Conservation (phyloP, 2,888 invertebrate genomes). For the Biston stratarius region DNA sequence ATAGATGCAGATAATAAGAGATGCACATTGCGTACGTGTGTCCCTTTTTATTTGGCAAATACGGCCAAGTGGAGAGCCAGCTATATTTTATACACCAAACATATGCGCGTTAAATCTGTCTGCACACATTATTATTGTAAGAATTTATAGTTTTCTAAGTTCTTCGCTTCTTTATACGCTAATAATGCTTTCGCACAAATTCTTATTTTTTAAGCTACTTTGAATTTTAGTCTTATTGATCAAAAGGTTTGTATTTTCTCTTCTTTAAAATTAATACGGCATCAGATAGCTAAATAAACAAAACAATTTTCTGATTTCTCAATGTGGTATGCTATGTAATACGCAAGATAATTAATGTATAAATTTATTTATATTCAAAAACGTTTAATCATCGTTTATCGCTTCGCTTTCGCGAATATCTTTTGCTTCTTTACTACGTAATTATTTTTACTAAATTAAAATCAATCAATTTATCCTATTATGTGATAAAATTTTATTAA, state of each 20-base stretch:
- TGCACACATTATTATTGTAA: slow-evolving; percentile 1
- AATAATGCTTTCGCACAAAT: not conserved
- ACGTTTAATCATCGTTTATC: not conserved
- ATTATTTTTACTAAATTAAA: not conserved
- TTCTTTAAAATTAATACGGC: not conserved
- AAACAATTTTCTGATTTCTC: slow-evolving; percentile 7
- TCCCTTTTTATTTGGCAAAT: too few species aligned
- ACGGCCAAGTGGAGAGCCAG: too few species aligned
- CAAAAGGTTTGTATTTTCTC: not conserved
- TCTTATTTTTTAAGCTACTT: not conserved
- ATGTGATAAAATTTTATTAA: too few species aligned
- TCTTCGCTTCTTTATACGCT: not conserved
- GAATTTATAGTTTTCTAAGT: not conserved
- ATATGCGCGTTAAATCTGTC: not conserved
- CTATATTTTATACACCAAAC: too few species aligned
- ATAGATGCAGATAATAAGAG: not conserved
- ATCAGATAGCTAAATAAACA: too few species aligned
- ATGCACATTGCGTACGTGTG: too few species aligned
- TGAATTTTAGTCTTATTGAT: not conserved
- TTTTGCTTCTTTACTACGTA: not conserved
- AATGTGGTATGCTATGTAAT: slow-evolving; percentile 32
- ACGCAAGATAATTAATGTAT: not conserved
- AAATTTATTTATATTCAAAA: not conserved
- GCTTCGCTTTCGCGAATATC: too few species aligned
- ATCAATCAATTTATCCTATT: too few species aligned